Evolutionary conservation across 2,797 vertebrate species (phyloP).

Genomic region (Cygnus olor): DNA sequence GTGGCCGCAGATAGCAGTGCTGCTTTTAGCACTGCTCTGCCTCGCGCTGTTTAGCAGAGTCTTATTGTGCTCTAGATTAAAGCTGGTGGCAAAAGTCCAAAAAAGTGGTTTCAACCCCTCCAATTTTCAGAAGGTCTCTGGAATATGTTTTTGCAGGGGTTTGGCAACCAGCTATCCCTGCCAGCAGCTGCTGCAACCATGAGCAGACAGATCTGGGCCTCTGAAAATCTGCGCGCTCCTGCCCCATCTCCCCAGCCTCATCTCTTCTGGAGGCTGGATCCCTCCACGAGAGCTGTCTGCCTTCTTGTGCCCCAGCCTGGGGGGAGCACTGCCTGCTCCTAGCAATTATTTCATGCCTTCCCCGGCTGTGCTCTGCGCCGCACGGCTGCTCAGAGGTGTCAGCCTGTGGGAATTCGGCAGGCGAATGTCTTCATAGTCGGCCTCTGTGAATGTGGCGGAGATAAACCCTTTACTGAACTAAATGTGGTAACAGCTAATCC

Average conservation of each 20-base stretch:
- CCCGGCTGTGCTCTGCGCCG: background rate
- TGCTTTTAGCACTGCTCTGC: background rate
- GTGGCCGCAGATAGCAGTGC: background rate
- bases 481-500: constrained; percentile 76
- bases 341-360: background rate
- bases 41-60: background rate
- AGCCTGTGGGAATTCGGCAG: background rate
- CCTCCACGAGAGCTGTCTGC: background rate
- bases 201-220: background rate
- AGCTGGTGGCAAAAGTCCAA: background rate
- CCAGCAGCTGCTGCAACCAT: background rate
- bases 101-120: background rate
- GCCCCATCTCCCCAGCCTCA: background rate
- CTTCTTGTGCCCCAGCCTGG: background rate
- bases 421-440: background rate
- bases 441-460: constrained; percentile 33
- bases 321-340: background rate
- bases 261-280: rapidly evolving
- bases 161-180: background rate
- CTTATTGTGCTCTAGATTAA: background rate
- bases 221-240: background rate
- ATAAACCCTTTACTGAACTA: constrained; percentile 77
- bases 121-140: background rate
- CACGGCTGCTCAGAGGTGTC: background rate
- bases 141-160: background rate